These are phyloP conservation scores for Parapristionchus giblindavisi DNA, from an alignment of 2,888 invertebrate genomes.

Conservation along the genomic window DNA sequence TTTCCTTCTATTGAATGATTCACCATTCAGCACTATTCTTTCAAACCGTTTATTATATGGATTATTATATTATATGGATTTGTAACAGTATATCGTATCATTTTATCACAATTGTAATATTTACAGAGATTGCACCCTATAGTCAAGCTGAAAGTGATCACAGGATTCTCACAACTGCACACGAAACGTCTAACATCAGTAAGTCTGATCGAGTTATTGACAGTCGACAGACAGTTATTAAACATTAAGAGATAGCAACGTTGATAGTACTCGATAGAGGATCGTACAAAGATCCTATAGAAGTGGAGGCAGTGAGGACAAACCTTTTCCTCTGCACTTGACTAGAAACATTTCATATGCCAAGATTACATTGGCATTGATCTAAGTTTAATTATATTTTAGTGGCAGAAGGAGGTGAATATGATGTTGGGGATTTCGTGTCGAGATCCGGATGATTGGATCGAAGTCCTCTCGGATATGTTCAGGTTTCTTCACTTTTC, in stretches of 20 bases:
- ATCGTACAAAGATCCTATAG: no score
- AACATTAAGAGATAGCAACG: no score
- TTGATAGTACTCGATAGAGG: no score
- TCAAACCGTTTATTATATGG: no score
- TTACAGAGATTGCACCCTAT: conserved; percentile 47
- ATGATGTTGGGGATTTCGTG: conserved; percentile 46
- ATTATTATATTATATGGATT: no score
- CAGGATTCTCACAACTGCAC: conserved; percentile 51
- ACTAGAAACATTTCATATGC: no score
- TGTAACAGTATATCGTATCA: not conserved
- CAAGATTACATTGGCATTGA: not conserved
- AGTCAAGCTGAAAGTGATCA: conserved; percentile 53
- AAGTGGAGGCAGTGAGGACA: no score
- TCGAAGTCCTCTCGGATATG: conserved; percentile 55
- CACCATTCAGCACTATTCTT: no score
- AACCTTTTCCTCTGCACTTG: no score
- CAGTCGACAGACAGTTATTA: no score
- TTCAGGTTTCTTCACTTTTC: no score
- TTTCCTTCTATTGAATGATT: no score
- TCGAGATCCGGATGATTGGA: conserved; percentile 61
- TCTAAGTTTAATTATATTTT: not conserved
- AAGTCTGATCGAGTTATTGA: not conserved
- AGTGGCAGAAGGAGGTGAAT: conserved; percentile 54
- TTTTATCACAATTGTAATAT: not conserved
- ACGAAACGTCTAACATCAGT: conserved; percentile 47